Evolutionary conservation across 2,797 vertebrate genomes (phyloP).

Genomic region (Anguilla megastoma): DNA sequence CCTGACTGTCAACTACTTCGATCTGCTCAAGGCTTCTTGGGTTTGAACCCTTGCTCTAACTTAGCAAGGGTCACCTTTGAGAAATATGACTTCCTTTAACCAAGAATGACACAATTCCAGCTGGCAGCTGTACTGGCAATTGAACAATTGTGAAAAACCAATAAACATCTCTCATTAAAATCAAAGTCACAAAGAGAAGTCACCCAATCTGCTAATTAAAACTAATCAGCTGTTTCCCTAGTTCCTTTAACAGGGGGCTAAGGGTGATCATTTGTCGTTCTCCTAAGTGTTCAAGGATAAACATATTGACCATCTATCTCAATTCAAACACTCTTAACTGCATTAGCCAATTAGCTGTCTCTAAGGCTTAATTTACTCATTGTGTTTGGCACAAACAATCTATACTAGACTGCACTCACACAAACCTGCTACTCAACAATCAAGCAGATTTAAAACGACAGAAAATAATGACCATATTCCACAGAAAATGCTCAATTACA

Average conservation of each 20-base stretch:
- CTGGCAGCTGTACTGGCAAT: slow-evolving; percentile 19
- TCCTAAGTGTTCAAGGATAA: slow-evolving; percentile 45
- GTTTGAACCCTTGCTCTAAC: slow-evolving; percentile 24
- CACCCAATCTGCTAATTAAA: slow-evolving; percentile 44
- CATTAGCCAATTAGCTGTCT: slow-evolving; percentile 49
- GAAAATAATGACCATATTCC: background rate
- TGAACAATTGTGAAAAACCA: slow-evolving; percentile 23
- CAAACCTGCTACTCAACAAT: slow-evolving; percentile 24
- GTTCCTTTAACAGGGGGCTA: slow-evolving; percentile 27
- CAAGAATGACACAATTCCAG: background rate
- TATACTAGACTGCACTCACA: slow-evolving; percentile 27
- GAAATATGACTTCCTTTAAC: slow-evolving; percentile 42
- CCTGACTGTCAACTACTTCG: background rate
- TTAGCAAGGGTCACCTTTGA: slow-evolving; percentile 41
- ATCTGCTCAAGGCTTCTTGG: background rate
- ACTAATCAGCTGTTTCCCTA: slow-evolving; percentile 43
- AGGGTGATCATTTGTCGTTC: slow-evolving; percentile 38
- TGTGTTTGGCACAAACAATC: slow-evolving; percentile 38
- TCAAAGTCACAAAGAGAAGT: slow-evolving; percentile 40
- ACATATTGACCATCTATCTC: slow-evolving; percentile 49
- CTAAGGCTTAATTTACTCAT: slow-evolving; percentile 45
- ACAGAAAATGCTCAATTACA: background rate
- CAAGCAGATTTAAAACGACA: background rate
- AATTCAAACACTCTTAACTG: slow-evolving; percentile 44
- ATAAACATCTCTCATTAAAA: slow-evolving; percentile 39